Evolutionary conservation across 1,140 invertebrate genomes (phyloP), one percentile per base, ranked within the genome.

Genomic region (Zaprionus kolodkinae): DNA sequence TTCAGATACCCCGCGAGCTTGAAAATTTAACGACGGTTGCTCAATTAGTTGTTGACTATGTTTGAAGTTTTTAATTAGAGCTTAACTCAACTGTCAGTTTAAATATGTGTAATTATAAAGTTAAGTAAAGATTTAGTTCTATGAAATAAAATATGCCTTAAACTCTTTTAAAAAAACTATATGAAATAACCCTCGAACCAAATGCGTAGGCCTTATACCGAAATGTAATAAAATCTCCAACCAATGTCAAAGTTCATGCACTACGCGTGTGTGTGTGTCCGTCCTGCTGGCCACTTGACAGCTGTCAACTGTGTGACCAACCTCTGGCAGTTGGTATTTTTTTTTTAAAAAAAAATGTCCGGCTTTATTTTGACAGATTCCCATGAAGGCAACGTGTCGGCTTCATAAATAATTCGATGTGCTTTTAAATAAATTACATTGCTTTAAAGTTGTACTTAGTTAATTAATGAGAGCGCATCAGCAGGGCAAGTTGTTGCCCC

Each of bases 401-500:
- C 43, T 17, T 3, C 55, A 71, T 71, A 71, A 71, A 75, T 61
- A 75, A 69, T 43, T 57, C 48, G 72, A 71, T 64, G 57, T 52
- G 79, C 79, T 74, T 66, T 78, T 78, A 71, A 78, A 70, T 64
- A 82, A 82, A 82, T 78, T 75, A 60, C 59, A 54, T 43, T 50
- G 43, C 54, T 59, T 71, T 64, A 50, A 63, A 33, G 15, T 66
- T 54, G 33, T 45, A 81, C 38, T 64, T 74, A 70, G 67, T 78
- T 81, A 77, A 67, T 72, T 63, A 76, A 66, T 45, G 65, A 10
- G 45, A 10, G 45, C 4, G 45, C 4, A 25, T 10, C 13, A 11
- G 13, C 2, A 1, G 4, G 4, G 12, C 38, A 40, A n/a, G n/a
- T n/a, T n/a, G 4, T 11, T 40, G 38, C 38, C 38, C 11, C 38